Conservation (phyloP, 1,140 invertebrate genomes). For the Platyura marginata region DNA sequence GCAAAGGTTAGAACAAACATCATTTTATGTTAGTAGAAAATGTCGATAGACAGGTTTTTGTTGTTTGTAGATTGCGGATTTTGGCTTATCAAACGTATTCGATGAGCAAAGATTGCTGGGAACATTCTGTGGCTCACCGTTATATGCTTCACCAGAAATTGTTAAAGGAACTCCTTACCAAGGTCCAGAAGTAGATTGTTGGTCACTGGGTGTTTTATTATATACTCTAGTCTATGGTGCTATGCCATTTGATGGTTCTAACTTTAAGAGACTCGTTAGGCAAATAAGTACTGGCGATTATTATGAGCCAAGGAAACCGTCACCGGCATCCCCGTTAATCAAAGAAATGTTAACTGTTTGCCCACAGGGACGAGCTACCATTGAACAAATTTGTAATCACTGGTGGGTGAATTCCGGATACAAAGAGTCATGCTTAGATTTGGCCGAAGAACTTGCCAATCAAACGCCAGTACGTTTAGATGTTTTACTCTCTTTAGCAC, state of each 20-base stretch:
- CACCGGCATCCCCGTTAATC: conserved; percentile 90
- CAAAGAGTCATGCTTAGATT: conserved; percentile 61
- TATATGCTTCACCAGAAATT: conserved; percentile 98
- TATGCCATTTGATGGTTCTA: conserved; percentile 98
- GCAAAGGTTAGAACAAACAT: conserved; percentile 53
- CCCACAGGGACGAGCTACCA: conserved; percentile 71
- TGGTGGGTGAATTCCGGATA: conserved; percentile 87
- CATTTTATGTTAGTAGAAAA: conserved; percentile 1
- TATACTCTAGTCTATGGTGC: conserved; percentile 98
- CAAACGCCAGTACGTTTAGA: conserved; percentile 78
- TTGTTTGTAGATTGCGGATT: conserved; percentile 77
- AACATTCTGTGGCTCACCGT: conserved; percentile 94
- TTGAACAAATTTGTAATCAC: conserved; percentile 86
- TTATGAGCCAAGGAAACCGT: conserved; percentile 88
- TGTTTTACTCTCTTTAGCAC: conserved; percentile 65
- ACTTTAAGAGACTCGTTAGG: conserved; percentile 90
- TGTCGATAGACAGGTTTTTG: not conserved
- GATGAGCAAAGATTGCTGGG: conserved; percentile 71
- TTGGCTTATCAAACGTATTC: conserved; percentile 96
- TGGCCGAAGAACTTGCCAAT: conserved; percentile 73
- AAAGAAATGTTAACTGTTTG: conserved; percentile 85
- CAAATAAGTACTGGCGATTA: conserved; percentile 96
- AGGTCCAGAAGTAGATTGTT: conserved; percentile 90
- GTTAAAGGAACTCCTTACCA: conserved; percentile 94
- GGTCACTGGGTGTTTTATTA: conserved; percentile 92